These are phyloP conservation scores for Gopherus evgoodei DNA, from an alignment of 2,113 vertebrate genomes.

Conservation along the genomic window DNA sequence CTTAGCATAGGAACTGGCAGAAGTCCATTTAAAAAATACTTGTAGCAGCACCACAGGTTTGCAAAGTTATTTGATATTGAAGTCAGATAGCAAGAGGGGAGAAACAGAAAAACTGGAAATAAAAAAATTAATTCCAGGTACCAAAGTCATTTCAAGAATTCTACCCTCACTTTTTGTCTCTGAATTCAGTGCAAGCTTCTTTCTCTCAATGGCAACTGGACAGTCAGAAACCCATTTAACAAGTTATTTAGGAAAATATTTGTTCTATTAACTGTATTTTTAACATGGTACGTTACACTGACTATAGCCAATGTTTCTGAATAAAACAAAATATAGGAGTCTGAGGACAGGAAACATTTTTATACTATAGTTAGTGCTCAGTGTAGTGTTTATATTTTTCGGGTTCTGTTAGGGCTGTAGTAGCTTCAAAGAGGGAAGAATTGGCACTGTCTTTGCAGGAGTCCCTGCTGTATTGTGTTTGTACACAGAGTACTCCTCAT, in stretches of 20 bases:
- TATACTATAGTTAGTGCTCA: not conserved
- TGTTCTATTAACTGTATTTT: not conserved
- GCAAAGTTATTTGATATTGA: constrained; percentile 33
- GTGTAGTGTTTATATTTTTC: not conserved
- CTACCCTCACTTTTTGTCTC: not conserved
- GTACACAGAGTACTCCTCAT: not conserved
- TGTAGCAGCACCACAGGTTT: constrained; percentile 10
- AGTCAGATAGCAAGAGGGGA: not conserved
- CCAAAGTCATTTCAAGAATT: constrained; percentile 16
- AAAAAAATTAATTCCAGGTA: constrained; percentile 5
- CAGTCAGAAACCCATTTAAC: constrained; percentile 10
- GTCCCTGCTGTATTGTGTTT: constrained; percentile 1
- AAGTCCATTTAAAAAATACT: not conserved
- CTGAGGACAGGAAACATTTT: constrained; percentile 22
- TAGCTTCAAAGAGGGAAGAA: not conserved
- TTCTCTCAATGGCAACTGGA: not conserved
- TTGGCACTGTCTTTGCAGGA: not conserved
- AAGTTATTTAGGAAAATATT: not conserved
- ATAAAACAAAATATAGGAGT: not conserved
- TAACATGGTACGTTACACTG: not conserved
- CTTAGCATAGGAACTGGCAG: constrained; percentile 7
- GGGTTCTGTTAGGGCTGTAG: not conserved
- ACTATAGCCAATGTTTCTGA: not conserved
- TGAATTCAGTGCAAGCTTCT: constrained; percentile 31
- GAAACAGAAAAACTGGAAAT: not conserved